Base-by-base conservation (phyloP, 2,113 vertebrate genomes). In the Varanus salvator region DNA sequence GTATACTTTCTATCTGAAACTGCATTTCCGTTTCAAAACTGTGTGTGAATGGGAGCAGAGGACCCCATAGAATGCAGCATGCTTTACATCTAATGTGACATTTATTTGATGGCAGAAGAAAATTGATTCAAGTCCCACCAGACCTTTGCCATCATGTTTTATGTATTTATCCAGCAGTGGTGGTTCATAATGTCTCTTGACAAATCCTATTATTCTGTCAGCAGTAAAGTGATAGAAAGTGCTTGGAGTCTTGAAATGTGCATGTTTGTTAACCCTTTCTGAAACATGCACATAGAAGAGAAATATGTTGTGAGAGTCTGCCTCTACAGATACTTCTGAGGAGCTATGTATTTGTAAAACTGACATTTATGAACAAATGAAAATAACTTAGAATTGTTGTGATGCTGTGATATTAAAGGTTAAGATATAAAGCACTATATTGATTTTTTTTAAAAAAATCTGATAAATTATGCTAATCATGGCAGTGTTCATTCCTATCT, bases 71-170 rank as follows among this genome's bases (percentile, higher is more conserved):
- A 93, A 95, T 87, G 83, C 80, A 90, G 5, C 91, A 66, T 91
- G 92, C 93, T 95, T 95, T 90, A 95, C 80, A 86, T 94, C 90
- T 92, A 92, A 93, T 69, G 84, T 96, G 96, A 95, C 95, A 96
- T 96, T 97, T 95, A 95, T 97, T 95, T 96, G 95, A 96, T 94
- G 95, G 68, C 85, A 89, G 94, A 95, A 95, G 92, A 96, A 95
- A 92, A 94, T 94, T 97, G 95, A 96, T 97, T 96, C 94, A 95
- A 96, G 94, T 95, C 93, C 93, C 93, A 88, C 91, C 93, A 93
- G 93, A 95, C 92, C 84, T 95, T 93, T 95, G 90, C 94, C 96
- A 88, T 95, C 95, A 87, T 95, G 92, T 93, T 89, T 97, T 95
- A 97, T 96, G 94, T 94, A 95, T 96, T 97, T 96, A 92, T 97